Conservation (phyloP, 2,113 vertebrate species). For the Rhodinocichla rosea region DNA sequence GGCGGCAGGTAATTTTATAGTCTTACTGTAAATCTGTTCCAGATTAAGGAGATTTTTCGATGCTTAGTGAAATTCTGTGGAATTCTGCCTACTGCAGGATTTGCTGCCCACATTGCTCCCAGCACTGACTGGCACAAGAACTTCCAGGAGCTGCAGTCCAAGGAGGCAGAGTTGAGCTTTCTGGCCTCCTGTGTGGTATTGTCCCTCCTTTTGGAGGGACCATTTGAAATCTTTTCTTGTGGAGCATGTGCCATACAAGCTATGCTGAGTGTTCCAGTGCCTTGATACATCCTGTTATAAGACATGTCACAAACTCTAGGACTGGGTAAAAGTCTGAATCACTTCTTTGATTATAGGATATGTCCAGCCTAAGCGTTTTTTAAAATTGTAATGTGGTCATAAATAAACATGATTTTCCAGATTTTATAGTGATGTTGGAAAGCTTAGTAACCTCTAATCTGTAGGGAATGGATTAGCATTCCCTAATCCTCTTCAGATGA, state of each 20-base stretch:
- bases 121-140: neutral
- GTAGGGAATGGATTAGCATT: slow-evolving; percentile 2
- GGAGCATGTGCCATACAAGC: neutral
- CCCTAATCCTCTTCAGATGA: neutral
- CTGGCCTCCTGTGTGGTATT: neutral
- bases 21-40: neutral
- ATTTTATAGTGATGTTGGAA: neutral
- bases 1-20: neutral
- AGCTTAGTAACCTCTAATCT: neutral
- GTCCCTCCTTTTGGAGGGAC: neutral
- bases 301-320: neutral
- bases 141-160: neutral
- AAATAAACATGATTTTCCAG: neutral
- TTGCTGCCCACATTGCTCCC: neutral
- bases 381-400: neutral
- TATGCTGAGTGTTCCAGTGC: neutral
- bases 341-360: neutral
- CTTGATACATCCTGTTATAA: neutral
- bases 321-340: neutral
- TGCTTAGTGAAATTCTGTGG: neutral
- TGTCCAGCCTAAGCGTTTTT: neutral
- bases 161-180: neutral
- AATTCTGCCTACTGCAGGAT: neutral
- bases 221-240: neutral
- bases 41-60: neutral